Evolutionary conservation across 2,888 invertebrate genomes (phyloP).

Genomic region (Tipula helvola): DNA sequence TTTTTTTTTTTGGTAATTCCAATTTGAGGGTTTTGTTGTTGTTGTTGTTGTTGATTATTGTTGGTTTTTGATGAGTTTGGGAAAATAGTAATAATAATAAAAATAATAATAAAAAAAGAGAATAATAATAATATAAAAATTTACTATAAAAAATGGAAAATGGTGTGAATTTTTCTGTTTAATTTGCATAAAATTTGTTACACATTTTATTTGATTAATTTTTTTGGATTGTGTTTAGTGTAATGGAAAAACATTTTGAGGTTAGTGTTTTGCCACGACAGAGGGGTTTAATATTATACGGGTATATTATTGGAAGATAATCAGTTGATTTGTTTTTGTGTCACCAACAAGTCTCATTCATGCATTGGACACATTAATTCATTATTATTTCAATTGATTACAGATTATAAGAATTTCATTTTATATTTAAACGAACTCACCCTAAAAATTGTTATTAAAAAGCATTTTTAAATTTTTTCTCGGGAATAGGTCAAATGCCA

Average conservation of each 20-base stretch:
- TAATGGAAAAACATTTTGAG: neutral
- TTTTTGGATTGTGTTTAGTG: neutral
- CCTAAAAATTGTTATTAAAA: no score
- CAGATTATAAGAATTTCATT: no score
- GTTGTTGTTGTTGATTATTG: slow-evolving; percentile 5
- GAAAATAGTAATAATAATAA: slow-evolving; percentile 9
- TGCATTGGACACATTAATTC: no score
- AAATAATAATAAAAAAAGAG: slow-evolving; percentile 1
- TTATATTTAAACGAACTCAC: no score
- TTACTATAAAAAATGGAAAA: slow-evolving; percentile 5
- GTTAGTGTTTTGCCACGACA: neutral
- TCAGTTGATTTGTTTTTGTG: no score
- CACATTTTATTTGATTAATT: slow-evolving; percentile 1
- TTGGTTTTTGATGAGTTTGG: slow-evolving; percentile 10
- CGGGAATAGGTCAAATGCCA: no score
- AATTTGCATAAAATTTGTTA: slow-evolving; percentile 6
- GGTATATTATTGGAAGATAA: no score
- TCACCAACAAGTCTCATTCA: no score
- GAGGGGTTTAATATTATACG: neutral
- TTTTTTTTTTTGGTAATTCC: neutral
- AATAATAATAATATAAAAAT: neutral
- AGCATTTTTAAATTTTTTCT: no score
- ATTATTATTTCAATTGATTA: no score
- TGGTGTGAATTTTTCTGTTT: slow-evolving; percentile 8
- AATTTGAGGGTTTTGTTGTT: slow-evolving; percentile 7